Conservation (phyloP, 1,140 invertebrate genomes). For the Lordiphosa collinella region DNA sequence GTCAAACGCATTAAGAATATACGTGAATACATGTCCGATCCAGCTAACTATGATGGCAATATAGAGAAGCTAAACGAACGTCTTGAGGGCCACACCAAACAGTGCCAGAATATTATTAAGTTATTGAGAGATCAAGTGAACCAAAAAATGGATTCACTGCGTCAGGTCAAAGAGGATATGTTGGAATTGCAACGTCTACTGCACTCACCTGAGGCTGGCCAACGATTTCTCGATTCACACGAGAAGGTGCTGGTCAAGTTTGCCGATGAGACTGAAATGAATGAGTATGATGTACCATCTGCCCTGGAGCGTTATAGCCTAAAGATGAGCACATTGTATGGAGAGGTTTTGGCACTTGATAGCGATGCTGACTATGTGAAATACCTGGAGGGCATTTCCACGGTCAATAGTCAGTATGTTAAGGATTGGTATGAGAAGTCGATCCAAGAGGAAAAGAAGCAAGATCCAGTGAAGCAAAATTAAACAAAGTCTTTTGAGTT, state of each 20-base stretch:
- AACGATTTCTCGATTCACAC: background rate
- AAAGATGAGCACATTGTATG: conserved; percentile 32
- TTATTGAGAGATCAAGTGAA: conserved; percentile 13
- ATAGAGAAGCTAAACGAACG: conserved; percentile 12
- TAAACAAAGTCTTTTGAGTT: no score
- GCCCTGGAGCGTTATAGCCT: conserved; percentile 28
- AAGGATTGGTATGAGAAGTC: conserved; percentile 10
- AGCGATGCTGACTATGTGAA: conserved; percentile 34
- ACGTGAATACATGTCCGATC: conserved; percentile 19
- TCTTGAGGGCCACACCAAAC: conserved; percentile 11
- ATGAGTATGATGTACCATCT: conserved; percentile 18
- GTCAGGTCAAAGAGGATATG: conserved; percentile 34
- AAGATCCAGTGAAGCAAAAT: background rate
- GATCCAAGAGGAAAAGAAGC: background rate
- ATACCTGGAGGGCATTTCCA: conserved; percentile 28
- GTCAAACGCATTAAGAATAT: conserved; percentile 25
- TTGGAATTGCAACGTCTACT: conserved; percentile 24
- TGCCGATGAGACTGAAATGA: conserved; percentile 25
- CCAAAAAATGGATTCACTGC: conserved; percentile 11
- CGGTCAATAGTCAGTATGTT: conserved; percentile 25
- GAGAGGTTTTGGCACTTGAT: conserved; percentile 33
- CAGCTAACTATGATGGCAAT: conserved; percentile 12
- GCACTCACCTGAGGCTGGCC: background rate
- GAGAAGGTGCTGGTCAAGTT: conserved; percentile 26
- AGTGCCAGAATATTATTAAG: conserved; percentile 18